These are phyloP conservation scores for Drosophila robusta DNA, from an alignment of 2,888 invertebrate species.

Conservation along the genomic window DNA sequence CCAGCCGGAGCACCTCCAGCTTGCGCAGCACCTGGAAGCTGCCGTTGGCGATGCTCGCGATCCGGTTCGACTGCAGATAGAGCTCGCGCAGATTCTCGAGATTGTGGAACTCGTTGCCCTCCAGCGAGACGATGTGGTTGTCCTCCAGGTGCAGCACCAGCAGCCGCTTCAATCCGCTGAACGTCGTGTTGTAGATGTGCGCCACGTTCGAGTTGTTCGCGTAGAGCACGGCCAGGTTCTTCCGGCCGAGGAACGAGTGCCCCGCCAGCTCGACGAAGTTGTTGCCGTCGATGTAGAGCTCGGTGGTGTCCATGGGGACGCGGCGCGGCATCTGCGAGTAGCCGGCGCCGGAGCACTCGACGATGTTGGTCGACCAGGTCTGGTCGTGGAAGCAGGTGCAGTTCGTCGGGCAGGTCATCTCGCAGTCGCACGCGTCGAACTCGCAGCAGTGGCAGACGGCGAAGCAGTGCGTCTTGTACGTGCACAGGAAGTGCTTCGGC, in stretches of 20 bases:
- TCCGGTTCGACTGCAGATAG: conserved; percentile 94
- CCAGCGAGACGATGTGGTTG: conserved; percentile 91
- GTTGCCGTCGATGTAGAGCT: conserved; percentile 96
- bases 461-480: conserved; percentile 96
- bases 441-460: conserved; percentile 98
- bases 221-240: conserved; percentile 94
- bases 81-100: conserved; percentile 93
- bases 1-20: conserved; percentile 93
- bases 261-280: conserved; percentile 94
- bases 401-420: conserved; percentile 97
- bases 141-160: conserved; percentile 94
- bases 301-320: conserved; percentile 98
- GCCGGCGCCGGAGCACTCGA: conserved; percentile 93
- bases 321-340: conserved; percentile 93
- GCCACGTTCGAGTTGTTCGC: conserved; percentile 95
- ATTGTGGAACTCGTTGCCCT: conserved; percentile 93
- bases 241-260: conserved; percentile 96
- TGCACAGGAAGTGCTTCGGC: conserved; percentile 95
- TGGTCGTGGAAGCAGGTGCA: conserved; percentile 98
- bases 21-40: conserved; percentile 93
- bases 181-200: conserved; percentile 94
- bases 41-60: conserved; percentile 92
- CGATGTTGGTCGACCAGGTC: conserved; percentile 96
- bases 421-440: conserved; percentile 98
- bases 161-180: conserved; percentile 93